phyloP scores from a whole-genome alignment of 2,888 invertebrate genomes.

The Drosophila maculinotata region DNA sequence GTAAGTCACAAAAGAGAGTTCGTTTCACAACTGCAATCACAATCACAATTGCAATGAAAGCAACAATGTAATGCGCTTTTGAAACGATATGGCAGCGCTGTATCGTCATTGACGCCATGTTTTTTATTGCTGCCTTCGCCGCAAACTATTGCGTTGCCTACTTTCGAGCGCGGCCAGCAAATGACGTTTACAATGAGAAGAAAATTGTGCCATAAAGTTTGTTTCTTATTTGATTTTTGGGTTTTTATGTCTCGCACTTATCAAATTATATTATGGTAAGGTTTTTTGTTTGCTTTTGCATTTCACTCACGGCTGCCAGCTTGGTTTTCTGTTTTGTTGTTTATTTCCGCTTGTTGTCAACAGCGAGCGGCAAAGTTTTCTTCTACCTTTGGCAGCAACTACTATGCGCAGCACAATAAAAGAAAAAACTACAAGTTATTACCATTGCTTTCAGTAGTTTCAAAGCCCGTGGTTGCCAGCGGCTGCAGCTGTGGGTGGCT shows the following conservation, averaged over 20 bases:
- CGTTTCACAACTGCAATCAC: constrained; percentile 15
- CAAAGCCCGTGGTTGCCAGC: constrained; percentile 32
- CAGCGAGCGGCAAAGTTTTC: constrained; percentile 44
- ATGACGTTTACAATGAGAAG: constrained; percentile 31
- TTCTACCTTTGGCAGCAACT: constrained; percentile 47
- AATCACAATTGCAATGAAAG: background rate
- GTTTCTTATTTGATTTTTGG: constrained; percentile 42
- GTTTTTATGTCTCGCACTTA: constrained; percentile 34
- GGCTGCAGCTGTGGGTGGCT: background rate
- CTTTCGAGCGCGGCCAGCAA: constrained; percentile 36
- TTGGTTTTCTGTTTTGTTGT: background rate
- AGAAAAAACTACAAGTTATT: constrained; percentile 76
- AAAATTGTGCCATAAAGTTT: constrained; percentile 16
- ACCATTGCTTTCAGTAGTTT: constrained; percentile 79
- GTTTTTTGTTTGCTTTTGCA: constrained; percentile 25
- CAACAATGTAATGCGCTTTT: constrained; percentile 27
- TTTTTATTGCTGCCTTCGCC: constrained; percentile 1
- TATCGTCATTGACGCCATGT: constrained; percentile 17
- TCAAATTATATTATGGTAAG: constrained; percentile 46
- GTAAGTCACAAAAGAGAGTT: constrained; percentile 18
- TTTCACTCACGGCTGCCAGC: constrained; percentile 12
- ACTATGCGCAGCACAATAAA: constrained; percentile 52
- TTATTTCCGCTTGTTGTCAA: constrained; percentile 28
- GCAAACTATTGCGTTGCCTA: constrained; percentile 36
- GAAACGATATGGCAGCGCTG: constrained; percentile 35